A percentile compares a stretch with the other conserved stretches of the same genome.
phyloP scores from a whole-genome alignment of 2,797 vertebrate species.

The Sciaenops ocellatus region DNA sequence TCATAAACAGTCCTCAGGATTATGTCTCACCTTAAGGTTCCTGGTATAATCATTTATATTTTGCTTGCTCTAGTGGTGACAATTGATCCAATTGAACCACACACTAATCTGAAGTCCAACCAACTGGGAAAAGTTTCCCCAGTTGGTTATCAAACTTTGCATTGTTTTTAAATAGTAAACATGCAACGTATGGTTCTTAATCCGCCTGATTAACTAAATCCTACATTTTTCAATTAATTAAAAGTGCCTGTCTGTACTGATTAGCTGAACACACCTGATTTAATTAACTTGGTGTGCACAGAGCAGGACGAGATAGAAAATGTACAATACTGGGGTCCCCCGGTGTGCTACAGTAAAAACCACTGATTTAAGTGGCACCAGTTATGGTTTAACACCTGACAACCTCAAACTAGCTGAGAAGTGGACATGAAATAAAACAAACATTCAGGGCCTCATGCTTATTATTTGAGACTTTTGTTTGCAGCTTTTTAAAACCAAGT shows the following conservation, averaged over 20 bases:
- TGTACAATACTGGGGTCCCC: neutral
- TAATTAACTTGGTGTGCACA: neutral
- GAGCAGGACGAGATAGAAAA: neutral
- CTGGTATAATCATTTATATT: neutral
- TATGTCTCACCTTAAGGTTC: neutral
- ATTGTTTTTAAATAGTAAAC: neutral
- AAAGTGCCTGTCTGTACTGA: neutral
- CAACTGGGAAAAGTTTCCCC: neutral
- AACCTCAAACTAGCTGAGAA: neutral
- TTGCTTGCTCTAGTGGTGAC: neutral
- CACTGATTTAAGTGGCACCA: neutral
- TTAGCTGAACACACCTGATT: neutral
- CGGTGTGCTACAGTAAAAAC: neutral
- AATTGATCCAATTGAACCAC: neutral
- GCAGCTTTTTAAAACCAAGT: conserved; percentile 13
- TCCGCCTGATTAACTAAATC: neutral
- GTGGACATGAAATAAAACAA: neutral
- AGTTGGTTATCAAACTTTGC: neutral
- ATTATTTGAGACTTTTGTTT: conserved; percentile 7
- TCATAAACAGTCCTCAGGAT: neutral
- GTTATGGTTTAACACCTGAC: neutral
- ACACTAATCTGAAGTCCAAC: neutral
- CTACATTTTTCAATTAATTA: neutral
- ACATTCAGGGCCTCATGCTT: neutral
- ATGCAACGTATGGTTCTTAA: neutral